Evolutionary conservation across 2,113 vertebrate species (phyloP).

Genomic region (Takifugu bimaculatus): DNA sequence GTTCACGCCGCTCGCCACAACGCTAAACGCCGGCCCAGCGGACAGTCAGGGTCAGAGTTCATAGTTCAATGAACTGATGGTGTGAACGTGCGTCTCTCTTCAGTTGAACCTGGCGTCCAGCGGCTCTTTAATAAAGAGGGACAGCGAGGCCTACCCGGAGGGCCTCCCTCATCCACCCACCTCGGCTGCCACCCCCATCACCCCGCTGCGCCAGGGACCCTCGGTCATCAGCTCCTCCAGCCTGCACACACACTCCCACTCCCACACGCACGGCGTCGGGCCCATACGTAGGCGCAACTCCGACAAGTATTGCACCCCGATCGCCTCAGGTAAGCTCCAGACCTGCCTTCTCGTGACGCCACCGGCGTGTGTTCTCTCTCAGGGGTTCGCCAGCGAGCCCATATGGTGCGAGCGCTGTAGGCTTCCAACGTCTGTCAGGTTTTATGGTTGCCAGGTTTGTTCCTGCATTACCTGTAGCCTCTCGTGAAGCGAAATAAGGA

Average conservation of each 20-base stretch:
- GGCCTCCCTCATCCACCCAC: slow-evolving; percentile 95
- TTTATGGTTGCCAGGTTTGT: not conserved
- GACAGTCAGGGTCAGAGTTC: no score
- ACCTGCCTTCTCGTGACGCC: not conserved
- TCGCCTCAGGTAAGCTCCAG: slow-evolving; percentile 87
- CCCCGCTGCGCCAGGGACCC: slow-evolving; percentile 90
- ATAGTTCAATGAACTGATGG: not conserved
- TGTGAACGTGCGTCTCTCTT: not conserved
- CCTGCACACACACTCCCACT: slow-evolving; percentile 77
- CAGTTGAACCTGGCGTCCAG: slow-evolving; percentile 90
- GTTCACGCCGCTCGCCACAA: not conserved
- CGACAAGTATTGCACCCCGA: slow-evolving; percentile 98
- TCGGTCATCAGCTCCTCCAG: slow-evolving; percentile 96
- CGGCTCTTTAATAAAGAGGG: slow-evolving; percentile 89
- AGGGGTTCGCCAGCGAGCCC: no score
- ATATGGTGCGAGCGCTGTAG: no score
- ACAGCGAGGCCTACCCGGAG: slow-evolving; percentile 89
- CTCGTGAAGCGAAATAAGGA: not conserved
- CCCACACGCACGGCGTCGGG: slow-evolving; percentile 79
- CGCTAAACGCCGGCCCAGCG: no score
- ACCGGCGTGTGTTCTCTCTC: no score
- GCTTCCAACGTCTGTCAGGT: no score
- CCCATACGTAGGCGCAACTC: slow-evolving; percentile 93
- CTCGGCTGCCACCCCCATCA: slow-evolving; percentile 92
- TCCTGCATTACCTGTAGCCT: not conserved